Conservation (phyloP, 2,113 vertebrate species). For the Ictidomys tridecemlineatus region DNA sequence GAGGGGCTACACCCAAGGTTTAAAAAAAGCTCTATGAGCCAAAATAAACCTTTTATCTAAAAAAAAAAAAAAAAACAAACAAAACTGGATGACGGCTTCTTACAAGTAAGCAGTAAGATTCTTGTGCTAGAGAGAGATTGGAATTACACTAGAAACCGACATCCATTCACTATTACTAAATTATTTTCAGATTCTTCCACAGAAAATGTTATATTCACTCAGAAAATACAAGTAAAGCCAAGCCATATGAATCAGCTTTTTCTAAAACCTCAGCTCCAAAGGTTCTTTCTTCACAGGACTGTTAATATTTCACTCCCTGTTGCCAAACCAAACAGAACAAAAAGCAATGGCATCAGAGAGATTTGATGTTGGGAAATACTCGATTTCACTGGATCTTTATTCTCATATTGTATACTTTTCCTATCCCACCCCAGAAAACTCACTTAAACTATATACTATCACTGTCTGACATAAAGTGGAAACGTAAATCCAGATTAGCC, state of each 20-base stretch:
- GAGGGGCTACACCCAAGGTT: conserved; percentile 22
- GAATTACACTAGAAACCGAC: background rate
- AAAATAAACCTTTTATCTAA: background rate
- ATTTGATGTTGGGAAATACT: conserved; percentile 42
- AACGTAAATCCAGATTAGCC: background rate
- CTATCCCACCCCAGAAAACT: background rate
- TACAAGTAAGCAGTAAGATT: conserved; percentile 32
- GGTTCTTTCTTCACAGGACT: background rate
- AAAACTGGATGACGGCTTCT: background rate
- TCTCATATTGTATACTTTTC: background rate
- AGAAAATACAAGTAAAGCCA: conserved; percentile 60
- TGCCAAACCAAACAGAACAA: conserved; percentile 63
- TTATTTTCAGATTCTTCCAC: conserved; percentile 35
- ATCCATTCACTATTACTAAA: background rate
- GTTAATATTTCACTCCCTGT: conserved; percentile 49
- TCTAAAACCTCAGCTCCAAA: conserved; percentile 39
- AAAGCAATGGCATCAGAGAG: conserved; percentile 43
- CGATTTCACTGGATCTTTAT: conserved; percentile 38
- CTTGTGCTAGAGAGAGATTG: background rate
- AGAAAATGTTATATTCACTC: conserved; percentile 33
- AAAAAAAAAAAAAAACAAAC: too few relatives aligned
- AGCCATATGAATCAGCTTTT: conserved; percentile 59
- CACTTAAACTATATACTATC: conserved; percentile 7
- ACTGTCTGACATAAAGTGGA: conserved; percentile 20
- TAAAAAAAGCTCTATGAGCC: background rate